Evolutionary conservation across 1,140 invertebrate genomes (phyloP).

Genomic region (Rhagoletis zephyria): DNA sequence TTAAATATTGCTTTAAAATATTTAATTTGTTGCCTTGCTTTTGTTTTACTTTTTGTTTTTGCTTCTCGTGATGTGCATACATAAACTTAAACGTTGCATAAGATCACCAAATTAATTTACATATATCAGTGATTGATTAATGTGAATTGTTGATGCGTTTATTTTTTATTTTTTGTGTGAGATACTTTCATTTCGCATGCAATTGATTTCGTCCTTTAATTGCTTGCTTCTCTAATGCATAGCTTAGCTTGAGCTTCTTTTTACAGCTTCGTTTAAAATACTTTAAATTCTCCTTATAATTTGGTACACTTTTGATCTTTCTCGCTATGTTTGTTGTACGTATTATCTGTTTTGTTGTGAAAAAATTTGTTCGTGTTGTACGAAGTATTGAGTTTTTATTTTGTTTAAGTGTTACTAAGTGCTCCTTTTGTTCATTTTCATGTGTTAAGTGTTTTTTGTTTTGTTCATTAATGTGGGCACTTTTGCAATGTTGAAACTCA

Average conservation of each 20-base stretch:
- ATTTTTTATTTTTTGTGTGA: conserved; percentile 17
- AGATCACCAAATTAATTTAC: not conserved
- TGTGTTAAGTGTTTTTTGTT: conserved; percentile 41
- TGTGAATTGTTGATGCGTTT: not conserved
- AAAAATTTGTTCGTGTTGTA: conserved; percentile 7
- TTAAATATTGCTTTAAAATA: conserved; percentile 4
- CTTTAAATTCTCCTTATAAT: not conserved
- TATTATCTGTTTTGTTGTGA: not conserved
- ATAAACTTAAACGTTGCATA: not conserved
- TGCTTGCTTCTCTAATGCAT: conserved; percentile 32
- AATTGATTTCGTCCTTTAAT: conserved; percentile 32
- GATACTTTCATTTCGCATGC: conserved; percentile 47
- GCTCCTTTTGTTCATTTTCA: conserved; percentile 33
- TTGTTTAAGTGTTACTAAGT: conserved; percentile 50
- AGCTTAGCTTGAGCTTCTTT: conserved; percentile 19
- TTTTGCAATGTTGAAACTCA: conserved; percentile 43
- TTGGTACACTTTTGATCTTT: conserved; percentile 18
- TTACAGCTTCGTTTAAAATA: conserved; percentile 15
- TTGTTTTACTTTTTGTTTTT: conserved; percentile 36
- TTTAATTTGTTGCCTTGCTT: conserved; percentile 42
- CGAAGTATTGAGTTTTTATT: conserved; percentile 31
- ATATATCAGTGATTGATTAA: not conserved
- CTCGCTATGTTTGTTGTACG: conserved; percentile 31
- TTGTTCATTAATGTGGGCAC: conserved; percentile 52
- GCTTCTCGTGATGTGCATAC: conserved; percentile 20